A percentile compares a stretch with the other conserved stretches of the same genome.
Conservation (phyloP, 2,888 invertebrate species). For the Notodonta ziczac region DNA sequence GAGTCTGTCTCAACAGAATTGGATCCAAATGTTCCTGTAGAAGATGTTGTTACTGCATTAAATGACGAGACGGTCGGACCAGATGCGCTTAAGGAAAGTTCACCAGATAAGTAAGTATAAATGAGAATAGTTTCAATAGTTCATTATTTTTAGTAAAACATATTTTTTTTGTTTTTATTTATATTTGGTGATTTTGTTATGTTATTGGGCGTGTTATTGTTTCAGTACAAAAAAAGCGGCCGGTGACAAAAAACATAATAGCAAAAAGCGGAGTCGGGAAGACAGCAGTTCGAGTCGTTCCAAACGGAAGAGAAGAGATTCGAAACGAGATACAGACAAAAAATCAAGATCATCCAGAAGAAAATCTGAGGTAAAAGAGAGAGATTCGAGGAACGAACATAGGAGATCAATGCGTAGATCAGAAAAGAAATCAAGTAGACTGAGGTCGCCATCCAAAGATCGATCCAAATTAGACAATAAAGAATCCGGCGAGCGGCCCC, state of each 20-base stretch:
- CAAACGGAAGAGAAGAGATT: constrained; percentile 62
- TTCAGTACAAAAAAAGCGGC: constrained; percentile 38
- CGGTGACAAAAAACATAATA: constrained; percentile 28
- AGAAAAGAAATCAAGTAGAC: constrained; percentile 54
- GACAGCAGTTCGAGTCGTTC: constrained; percentile 48
- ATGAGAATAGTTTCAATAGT: constrained; percentile 9
- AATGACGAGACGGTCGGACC: constrained; percentile 80
- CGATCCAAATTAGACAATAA: constrained; percentile 52
- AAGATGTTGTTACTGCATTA: constrained; percentile 87
- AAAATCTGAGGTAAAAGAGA: constrained; percentile 62
- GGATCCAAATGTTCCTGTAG: constrained; percentile 86
- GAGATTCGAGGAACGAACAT: constrained; percentile 47
- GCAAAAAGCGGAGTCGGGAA: constrained; percentile 54
- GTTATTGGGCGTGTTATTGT: neutral
- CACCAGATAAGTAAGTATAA: constrained; percentile 52
- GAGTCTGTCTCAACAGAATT: constrained; percentile 85
- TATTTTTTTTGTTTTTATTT: neutral
- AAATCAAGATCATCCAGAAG: constrained; percentile 66
- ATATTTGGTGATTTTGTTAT: neutral
- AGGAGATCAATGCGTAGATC: constrained; percentile 60
- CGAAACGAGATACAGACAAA: constrained; percentile 64
- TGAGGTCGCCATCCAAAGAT: constrained; percentile 60
- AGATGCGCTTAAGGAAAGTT: constrained; percentile 42
- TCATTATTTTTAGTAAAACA: too few species aligned
- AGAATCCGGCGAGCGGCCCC: constrained; percentile 59